Percentiles rank a stretch among this genome's conserved stretches.
Evolutionary conservation across 1,140 invertebrate species (phyloP).

Genomic region (Cydia amplana): DNA sequence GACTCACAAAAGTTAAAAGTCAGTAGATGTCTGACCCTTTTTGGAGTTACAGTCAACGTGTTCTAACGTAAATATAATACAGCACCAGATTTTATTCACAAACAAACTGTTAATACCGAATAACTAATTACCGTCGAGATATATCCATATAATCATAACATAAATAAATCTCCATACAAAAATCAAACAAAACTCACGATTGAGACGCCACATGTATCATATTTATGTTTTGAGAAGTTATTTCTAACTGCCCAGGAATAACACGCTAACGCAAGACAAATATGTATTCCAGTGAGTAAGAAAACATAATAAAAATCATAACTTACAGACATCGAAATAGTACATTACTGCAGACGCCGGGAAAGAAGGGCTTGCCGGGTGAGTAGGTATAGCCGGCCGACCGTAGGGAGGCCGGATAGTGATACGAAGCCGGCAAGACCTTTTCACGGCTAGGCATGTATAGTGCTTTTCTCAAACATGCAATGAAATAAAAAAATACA

Average conservation of each 20-base stretch:
- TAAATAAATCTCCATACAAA: constrained; percentile 56
- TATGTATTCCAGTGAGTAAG: constrained; percentile 55
- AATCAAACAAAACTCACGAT: constrained; percentile 56
- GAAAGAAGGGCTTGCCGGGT: no score
- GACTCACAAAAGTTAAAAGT: not conserved
- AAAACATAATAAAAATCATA: constrained; percentile 62
- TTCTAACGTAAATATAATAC: constrained; percentile 31
- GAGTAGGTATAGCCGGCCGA: no score
- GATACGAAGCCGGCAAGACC: no score
- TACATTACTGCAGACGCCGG: no score
- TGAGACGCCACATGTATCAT: constrained; percentile 72
- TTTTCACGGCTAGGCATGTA: no score
- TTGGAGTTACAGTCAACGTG: constrained; percentile 1
- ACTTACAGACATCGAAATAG: constrained; percentile 39
- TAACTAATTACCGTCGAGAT: constrained; percentile 54
- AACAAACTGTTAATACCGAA: constrained; percentile 47
- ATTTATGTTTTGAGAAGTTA: constrained; percentile 68
- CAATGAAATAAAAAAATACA: no score
- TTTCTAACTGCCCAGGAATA: constrained; percentile 62
- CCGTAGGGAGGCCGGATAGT: no score
- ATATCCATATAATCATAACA: constrained; percentile 52
- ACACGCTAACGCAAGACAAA: constrained; percentile 60
- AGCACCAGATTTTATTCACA: constrained; percentile 37
- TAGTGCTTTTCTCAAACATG: no score
- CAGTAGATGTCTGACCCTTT: not conserved